Base-by-base conservation (phyloP, 2,888 invertebrate species). In the Cosmopolites sordidus region DNA sequence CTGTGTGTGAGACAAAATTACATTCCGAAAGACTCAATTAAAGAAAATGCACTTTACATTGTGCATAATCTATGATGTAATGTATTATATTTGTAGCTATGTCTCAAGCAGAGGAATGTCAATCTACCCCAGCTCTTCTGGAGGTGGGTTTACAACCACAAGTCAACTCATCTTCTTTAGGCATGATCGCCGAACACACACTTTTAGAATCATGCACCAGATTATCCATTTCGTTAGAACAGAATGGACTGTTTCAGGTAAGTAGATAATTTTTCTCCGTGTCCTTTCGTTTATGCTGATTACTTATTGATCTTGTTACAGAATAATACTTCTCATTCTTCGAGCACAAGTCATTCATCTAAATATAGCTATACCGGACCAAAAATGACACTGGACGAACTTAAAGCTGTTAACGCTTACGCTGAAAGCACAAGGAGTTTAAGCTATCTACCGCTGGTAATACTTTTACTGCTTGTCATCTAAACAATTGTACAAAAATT, bases 391-490 rank as follows among this genome's bases (percentile, higher is more conserved):
- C 76, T 91, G 67, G 91, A 92, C 63, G 91, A 92, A 73, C 77
- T 92, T 46, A 79, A 89, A 59, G 90, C 87, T 58, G 87, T 92
- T 65, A 92, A 92, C 79, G 84, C 88, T 68, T 92, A 92, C 74
- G 92, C 92, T 16, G 92, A 92, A 77, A 92, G 91, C 75, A 92
- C 92, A 56, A 89, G 90, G 75, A 91, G 91, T 74, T 83, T 93
- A 68, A 89, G 91, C 67, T 93, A 90, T 76, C 81, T 94, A 69
- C 92, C 92, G 61, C 90, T 90, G 86, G 92, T 92, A 81, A 77
- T 78, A 73, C 72, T 22, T n/a, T n/a, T n/a, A n/a, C n/a, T n/a
- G n/a, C n/a, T n/a, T n/a, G n/a, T n/a, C n/a, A n/a, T n/a, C n/a
- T n/a, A n/a, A n/a, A n/a, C n/a, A n/a, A n/a, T n/a, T n/a, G n/a